phyloP scores from a whole-genome alignment of 2,113 vertebrate species.

The Vulpes vulpes region DNA sequence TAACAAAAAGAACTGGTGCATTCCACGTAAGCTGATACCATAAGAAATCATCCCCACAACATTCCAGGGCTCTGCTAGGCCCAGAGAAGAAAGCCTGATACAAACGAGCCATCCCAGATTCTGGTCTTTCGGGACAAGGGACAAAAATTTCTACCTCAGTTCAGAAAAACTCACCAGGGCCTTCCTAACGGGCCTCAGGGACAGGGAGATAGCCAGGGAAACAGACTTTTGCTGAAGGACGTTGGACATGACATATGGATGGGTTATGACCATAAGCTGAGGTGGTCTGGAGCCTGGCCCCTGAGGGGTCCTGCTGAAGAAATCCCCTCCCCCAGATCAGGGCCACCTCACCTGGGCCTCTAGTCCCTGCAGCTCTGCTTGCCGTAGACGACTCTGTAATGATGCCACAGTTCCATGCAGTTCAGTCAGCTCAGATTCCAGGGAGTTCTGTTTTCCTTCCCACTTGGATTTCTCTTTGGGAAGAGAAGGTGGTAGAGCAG shows the following conservation, averaged over 20 bases:
- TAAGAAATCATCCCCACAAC: not conserved
- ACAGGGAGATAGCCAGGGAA: not conserved
- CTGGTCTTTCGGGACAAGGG: slow-evolving; percentile 8
- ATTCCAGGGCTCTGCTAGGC: not conserved
- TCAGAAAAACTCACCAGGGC: slow-evolving; percentile 25
- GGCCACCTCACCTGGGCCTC: slow-evolving; percentile 83
- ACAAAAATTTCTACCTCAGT: slow-evolving; percentile 40
- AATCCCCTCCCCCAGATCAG: not conserved
- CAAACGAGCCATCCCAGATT: not conserved
- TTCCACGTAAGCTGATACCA: not conserved
- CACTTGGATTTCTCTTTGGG: slow-evolving; percentile 77
- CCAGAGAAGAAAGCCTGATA: not conserved
- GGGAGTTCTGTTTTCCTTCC: slow-evolving; percentile 76
- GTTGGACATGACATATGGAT: not conserved
- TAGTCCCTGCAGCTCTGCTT: slow-evolving; percentile 77
- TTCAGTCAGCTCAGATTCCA: slow-evolving; percentile 74
- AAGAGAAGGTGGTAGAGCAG: slow-evolving; percentile 37
- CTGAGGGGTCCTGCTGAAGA: not conserved
- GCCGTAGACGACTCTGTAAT: slow-evolving; percentile 76
- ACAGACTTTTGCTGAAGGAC: not conserved
- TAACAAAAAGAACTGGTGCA: not conserved
- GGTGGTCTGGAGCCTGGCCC: not conserved
- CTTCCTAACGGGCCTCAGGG: not conserved
- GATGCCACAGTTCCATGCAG: slow-evolving; percentile 75
- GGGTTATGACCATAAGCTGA: not conserved